phyloP scores from a whole-genome alignment of 2,113 vertebrate species.

The Propithecus coquereli region DNA sequence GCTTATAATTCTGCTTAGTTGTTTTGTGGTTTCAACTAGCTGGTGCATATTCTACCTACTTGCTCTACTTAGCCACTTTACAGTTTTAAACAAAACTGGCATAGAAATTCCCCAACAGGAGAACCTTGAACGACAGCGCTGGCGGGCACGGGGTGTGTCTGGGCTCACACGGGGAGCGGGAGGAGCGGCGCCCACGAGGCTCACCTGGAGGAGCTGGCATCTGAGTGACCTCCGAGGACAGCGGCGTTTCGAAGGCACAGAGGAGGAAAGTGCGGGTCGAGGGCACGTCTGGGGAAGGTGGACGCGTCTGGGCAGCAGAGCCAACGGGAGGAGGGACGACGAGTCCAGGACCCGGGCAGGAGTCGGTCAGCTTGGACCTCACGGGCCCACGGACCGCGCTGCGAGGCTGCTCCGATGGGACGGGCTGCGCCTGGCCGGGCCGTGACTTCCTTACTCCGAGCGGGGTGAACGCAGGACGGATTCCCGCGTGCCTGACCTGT shows the following conservation, averaged over 20 bases:
- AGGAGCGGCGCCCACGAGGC: background rate
- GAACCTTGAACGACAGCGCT: too few species aligned
- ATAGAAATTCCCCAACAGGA: too few species aligned
- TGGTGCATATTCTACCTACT: too few species aligned
- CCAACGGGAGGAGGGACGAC: fast-evolving
- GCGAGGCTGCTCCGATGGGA: fast-evolving
- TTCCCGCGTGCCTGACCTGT: background rate
- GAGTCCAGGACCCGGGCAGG: background rate
- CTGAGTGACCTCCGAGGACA: background rate
- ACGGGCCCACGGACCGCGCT: fast-evolving
- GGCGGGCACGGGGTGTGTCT: too few species aligned
- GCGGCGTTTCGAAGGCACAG: background rate
- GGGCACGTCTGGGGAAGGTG: background rate
- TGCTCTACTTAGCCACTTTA: too few species aligned
- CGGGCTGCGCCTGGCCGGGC: too few species aligned
- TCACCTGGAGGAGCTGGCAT: fast-evolving
- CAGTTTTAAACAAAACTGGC: too few species aligned
- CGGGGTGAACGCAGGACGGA: background rate
- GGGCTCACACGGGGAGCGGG: too few species aligned
- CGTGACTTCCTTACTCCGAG: background rate
- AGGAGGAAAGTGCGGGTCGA: fast-evolving
- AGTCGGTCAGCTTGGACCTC: fast-evolving
- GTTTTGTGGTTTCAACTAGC: too few species aligned
- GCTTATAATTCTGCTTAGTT: too few species aligned
- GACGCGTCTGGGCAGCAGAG: fast-evolving